Base-by-base conservation (phyloP, 2,797 vertebrate species). In the Myotis planiceps region DNA sequence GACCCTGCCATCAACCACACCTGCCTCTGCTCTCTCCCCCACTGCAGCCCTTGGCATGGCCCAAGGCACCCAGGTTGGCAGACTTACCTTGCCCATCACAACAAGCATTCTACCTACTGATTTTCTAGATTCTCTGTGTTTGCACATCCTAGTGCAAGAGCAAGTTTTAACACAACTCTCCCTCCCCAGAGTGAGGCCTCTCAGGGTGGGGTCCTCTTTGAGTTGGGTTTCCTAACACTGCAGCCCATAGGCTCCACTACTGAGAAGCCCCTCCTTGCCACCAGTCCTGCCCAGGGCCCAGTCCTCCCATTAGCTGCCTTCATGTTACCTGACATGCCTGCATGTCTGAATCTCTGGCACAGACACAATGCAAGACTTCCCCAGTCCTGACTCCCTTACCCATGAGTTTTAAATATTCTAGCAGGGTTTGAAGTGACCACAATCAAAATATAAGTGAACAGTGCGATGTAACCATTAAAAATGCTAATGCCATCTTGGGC, bases 1-100 rank as follows among this genome's bases (percentile, higher is more conserved):
- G 9, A 15, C 58, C 1, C 27, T n/a, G 0, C 0, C 1, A 3
- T 19, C 18, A 2, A 4, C 6, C 8, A 21, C 2, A 8, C 29
- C 18, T 6, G 2, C n/a, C 16, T 76, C 49, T 55, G 34, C 10
- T 18, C 32, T 34, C 29, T 25, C 49, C 37, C 19, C 9, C 3
- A 2, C 45, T 9, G 3, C 0, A 0, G 7, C 51, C 23, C 14
- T 32, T n/a, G n/a, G 37, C 42, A 3, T 4, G 2, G 14, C 63
- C 34, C 16, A 9, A 0, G 9, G 6, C 14, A 3, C 10, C 6
- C 12, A 9, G 25, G 9, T 16, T 2, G 1, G 34, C 5, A 21
- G 0, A 29, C 4, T 12, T 2, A 2, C 10, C 19, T 16, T 65
- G 23, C 49, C 21, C 23, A 47, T 60, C 32, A 23, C 3, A 0